phyloP scores from a whole-genome alignment of 1,140 invertebrate species.

The Tetranychus cinnabarinus region DNA sequence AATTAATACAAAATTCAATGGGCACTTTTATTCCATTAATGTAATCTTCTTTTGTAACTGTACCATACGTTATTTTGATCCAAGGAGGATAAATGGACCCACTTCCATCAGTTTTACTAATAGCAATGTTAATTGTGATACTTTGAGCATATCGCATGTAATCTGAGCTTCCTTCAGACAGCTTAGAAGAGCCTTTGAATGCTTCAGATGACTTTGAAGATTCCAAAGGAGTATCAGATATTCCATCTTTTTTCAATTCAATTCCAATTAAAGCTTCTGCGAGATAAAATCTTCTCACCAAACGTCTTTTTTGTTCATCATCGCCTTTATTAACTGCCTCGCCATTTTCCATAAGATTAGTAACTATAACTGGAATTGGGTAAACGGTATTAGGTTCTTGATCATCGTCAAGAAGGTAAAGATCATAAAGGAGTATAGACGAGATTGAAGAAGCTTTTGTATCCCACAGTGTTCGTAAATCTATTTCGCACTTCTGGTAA shows the following conservation, averaged over 20 bases:
- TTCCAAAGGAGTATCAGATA: too few relatives aligned
- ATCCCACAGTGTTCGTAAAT: conserved; percentile 26
- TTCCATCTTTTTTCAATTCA: background rate
- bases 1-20: too few relatives aligned
- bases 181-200: conserved; percentile 1
- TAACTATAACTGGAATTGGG: conserved; percentile 31
- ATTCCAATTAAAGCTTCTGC: conserved; percentile 30
- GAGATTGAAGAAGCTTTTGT: conserved; percentile 22
- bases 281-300: conserved; percentile 40
- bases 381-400: conserved; percentile 23
- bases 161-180: conserved; percentile 16
- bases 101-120: background rate
- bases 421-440: conserved; percentile 25
- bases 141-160: conserved; percentile 19
- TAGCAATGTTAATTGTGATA: conserved; percentile 5
- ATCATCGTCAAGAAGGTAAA: conserved; percentile 28
- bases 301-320: background rate
- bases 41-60: background rate
- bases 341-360: conserved; percentile 18
- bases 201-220: too few relatives aligned
- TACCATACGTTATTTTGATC: conserved; percentile 7
- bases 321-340: conserved; percentile 16
- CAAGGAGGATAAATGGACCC: conserved; percentile 8
- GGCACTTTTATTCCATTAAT: too few relatives aligned
- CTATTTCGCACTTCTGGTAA: conserved; percentile 23